Conservation (phyloP, 2,888 invertebrate genomes). For the Diloba caeruleocephala region DNA sequence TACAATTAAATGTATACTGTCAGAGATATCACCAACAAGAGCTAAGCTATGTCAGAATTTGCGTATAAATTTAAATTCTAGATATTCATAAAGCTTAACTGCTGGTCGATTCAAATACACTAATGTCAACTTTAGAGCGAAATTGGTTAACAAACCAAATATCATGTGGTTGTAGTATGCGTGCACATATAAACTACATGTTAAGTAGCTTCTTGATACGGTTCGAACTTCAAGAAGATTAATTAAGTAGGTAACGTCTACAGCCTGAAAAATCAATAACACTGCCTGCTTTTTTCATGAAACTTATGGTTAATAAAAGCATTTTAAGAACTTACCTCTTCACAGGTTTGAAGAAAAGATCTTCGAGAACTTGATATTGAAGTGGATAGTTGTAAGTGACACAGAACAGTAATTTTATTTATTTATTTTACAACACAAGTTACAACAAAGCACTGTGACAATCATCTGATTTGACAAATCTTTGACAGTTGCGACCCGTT, state of each 20-base stretch:
- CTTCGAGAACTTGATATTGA: slow-evolving; percentile 44
- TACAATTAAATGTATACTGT: too few relatives aligned
- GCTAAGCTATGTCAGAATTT: slow-evolving; percentile 24
- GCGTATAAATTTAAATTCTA: slow-evolving; percentile 59
- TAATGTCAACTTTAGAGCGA: slow-evolving; percentile 61
- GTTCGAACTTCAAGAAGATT: slow-evolving; percentile 28
- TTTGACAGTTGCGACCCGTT: slow-evolving; percentile 50
- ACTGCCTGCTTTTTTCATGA: slow-evolving; percentile 49
- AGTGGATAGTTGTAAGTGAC: slow-evolving; percentile 50
- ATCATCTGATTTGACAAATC: slow-evolving; percentile 60
- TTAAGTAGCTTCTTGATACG: slow-evolving; percentile 17
- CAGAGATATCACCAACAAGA: slow-evolving; percentile 7
- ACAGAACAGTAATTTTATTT: slow-evolving; percentile 64
- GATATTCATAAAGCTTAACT: slow-evolving; percentile 65
- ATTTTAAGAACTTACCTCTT: slow-evolving; percentile 65
- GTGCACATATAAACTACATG: slow-evolving; percentile 7
- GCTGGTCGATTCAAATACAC: slow-evolving; percentile 68
- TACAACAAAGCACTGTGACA: slow-evolving; percentile 61
- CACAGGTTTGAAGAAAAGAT: slow-evolving; percentile 44
- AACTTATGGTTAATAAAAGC: slow-evolving; percentile 42
- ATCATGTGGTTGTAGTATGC: slow-evolving; percentile 4
- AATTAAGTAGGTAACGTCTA: slow-evolving; percentile 47
- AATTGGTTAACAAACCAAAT: slow-evolving; percentile 35
- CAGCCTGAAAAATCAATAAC: slow-evolving; percentile 70
- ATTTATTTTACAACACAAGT: slow-evolving; percentile 67